Evolutionary conservation across 2,113 vertebrate genomes (phyloP).

Genomic region (Callorhinus ursinus): DNA sequence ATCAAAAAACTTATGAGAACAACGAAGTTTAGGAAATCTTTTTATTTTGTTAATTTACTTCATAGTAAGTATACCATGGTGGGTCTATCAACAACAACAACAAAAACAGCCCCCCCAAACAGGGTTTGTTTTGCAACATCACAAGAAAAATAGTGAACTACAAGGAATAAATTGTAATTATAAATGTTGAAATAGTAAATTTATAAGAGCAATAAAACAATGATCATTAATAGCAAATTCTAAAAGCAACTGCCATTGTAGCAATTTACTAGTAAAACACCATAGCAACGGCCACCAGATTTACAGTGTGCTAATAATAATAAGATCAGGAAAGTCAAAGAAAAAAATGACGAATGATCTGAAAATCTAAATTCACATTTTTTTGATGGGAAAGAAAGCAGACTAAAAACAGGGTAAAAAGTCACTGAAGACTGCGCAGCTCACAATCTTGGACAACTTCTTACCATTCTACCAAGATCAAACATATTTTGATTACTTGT

Average conservation of each 20-base stretch:
- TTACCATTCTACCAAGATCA: not conserved
- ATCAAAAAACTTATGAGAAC: constrained; percentile 13
- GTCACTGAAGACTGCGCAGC: not conserved
- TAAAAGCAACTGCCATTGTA: not conserved
- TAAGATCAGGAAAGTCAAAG: not conserved
- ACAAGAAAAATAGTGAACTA: not conserved
- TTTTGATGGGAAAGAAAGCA: not conserved
- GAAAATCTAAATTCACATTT: not conserved
- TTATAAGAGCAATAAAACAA: not conserved
- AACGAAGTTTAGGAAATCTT: not conserved
- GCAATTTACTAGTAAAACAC: not conserved
- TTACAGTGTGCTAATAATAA: not conserved
- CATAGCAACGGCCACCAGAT: not conserved
- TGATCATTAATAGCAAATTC: not conserved
- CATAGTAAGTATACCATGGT: not conserved
- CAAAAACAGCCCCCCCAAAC: not conserved
- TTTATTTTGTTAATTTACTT: not conserved
- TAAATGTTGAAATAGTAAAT: not conserved
- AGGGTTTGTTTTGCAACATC: not conserved
- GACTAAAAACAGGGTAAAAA: not conserved
- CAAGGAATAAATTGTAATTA: not conserved
- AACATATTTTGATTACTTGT: not conserved
- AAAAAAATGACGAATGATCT: not conserved
- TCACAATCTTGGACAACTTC: not conserved
- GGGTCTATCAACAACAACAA: not conserved